Evolutionary conservation across 2,797 vertebrate species (phyloP).

Genomic region (Lacerta bilineata): DNA sequence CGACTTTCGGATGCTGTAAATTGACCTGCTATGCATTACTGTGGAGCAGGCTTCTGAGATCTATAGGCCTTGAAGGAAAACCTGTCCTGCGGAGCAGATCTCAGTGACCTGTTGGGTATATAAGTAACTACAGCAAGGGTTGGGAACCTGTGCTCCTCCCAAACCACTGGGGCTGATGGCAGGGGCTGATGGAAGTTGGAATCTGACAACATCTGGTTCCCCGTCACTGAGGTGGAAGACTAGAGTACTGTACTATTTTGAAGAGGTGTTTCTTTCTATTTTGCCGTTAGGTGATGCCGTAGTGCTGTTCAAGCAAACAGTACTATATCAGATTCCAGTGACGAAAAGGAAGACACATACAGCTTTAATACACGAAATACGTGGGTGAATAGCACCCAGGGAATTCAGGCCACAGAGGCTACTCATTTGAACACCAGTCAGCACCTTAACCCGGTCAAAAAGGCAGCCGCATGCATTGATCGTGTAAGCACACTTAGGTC

Average conservation of each 20-base stretch:
- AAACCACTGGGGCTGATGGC: background rate
- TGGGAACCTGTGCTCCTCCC: background rate
- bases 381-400: background rate
- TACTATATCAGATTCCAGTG: background rate
- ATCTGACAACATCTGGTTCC: background rate
- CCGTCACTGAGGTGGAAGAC: background rate
- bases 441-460: background rate
- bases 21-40: no score
- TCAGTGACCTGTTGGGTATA: no score
- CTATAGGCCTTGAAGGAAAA: no score
- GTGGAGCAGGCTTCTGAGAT: no score
- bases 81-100: no score
- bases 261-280: conserved; percentile 1
- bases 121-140: no score
- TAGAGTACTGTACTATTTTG: background rate
- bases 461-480: background rate
- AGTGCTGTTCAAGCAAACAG: background rate
- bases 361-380: background rate
- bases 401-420: background rate
- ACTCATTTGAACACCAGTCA: background rate
- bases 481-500: background rate
- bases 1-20: no score
- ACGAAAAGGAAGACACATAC: background rate
- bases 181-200: background rate
- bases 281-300: background rate